phyloP scores from a whole-genome alignment of 2,888 invertebrate genomes.

The Drosophila mimetica region DNA sequence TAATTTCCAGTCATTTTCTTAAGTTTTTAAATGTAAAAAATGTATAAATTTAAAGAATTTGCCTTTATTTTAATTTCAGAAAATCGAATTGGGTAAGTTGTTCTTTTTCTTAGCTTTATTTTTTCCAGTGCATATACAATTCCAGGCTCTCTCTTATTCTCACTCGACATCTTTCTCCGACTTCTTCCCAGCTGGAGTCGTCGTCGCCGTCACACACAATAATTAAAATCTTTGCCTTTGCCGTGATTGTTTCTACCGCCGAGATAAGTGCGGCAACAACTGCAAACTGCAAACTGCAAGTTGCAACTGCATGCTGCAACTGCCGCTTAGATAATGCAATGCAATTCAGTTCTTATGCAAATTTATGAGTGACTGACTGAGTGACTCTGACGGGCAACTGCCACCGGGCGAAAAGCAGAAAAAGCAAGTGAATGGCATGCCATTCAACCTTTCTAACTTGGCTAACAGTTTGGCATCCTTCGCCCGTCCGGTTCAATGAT shows the following conservation, averaged over 20 bases:
- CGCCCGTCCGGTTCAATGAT: slow-evolving; percentile 63
- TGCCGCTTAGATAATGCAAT: slow-evolving; percentile 66
- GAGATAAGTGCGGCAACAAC: slow-evolving; percentile 57
- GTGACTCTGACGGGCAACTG: slow-evolving; percentile 58
- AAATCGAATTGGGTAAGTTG: too few relatives aligned
- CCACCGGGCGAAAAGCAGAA: slow-evolving; percentile 45
- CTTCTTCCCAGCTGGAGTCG: slow-evolving; percentile 20
- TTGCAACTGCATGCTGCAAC: slow-evolving; percentile 23
- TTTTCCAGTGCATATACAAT: slow-evolving; percentile 2
- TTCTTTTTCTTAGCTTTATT: neutral
- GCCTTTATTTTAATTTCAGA: too few relatives aligned
- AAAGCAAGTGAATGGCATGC: slow-evolving; percentile 62
- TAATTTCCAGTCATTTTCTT: too few relatives aligned
- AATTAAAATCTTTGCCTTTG: slow-evolving; percentile 66
- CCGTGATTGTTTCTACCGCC: slow-evolving; percentile 56
- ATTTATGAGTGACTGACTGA: slow-evolving; percentile 67
- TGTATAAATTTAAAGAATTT: too few relatives aligned
- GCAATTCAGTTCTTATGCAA: slow-evolving; percentile 64
- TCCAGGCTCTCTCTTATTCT: slow-evolving; percentile 21
- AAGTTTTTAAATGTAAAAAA: too few relatives aligned
- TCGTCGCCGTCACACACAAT: slow-evolving; percentile 66
- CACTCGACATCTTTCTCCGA: slow-evolving; percentile 22
- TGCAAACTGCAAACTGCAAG: slow-evolving; percentile 22
- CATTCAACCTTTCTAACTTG: slow-evolving; percentile 74
- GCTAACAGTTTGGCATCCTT: slow-evolving; percentile 56